Conservation (phyloP, 2,113 vertebrate genomes). For the Corynorhinus townsendii region DNA sequence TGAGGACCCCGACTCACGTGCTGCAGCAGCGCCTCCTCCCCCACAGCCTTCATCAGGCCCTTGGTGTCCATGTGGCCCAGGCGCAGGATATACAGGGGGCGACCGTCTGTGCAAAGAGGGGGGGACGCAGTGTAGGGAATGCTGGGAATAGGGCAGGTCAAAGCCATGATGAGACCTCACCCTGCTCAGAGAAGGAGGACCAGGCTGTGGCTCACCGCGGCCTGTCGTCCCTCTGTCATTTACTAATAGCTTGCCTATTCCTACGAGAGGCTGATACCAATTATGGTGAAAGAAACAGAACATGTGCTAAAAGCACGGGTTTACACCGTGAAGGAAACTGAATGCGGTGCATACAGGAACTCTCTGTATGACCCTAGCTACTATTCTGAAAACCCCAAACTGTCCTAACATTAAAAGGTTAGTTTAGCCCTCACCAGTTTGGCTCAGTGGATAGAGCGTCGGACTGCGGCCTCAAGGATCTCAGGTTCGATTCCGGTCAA, state of each 20-base stretch:
- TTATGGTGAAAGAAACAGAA: not conserved
- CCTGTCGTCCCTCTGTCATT: accelerated
- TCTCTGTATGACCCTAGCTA: not conserved
- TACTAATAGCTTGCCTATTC: not conserved
- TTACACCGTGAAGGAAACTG: not conserved
- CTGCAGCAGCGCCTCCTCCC: constrained; percentile 85
- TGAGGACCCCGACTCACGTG: constrained; percentile 74
- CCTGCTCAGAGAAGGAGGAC: not conserved
- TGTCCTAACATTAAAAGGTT: not conserved
- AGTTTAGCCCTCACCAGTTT: not conserved
- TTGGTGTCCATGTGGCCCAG: constrained; percentile 91
- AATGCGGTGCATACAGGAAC: accelerated
- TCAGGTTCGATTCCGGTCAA: too few species aligned
- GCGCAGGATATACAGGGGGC: constrained; percentile 86
- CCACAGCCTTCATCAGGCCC: constrained; percentile 87
- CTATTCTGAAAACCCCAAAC: not conserved
- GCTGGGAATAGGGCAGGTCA: not conserved
- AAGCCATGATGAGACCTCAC: not conserved
- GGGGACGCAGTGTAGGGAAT: not conserved
- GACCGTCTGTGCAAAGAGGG: constrained; percentile 76
- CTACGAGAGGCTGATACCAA: not conserved
- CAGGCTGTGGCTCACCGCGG: not conserved
- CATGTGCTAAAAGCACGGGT: not conserved
- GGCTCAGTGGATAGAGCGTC: too few species aligned
- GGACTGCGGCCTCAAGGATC: too few species aligned